Conservation (phyloP, 2,113 vertebrate genomes). For the Macquaria australasica region DNA sequence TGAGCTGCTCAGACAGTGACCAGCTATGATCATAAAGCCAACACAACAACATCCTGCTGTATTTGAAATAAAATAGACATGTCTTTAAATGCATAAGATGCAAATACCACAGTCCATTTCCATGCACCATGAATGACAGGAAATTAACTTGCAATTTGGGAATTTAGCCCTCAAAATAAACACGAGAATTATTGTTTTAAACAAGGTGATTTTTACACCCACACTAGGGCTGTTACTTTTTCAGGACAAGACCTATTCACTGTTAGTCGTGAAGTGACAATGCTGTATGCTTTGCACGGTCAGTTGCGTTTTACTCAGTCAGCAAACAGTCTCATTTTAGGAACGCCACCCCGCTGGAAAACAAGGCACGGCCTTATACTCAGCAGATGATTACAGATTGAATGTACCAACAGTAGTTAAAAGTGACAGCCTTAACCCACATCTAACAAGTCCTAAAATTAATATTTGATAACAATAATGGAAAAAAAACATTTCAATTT, state of each 20-base stretch:
- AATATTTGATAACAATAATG: background rate
- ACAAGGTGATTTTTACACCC: background rate
- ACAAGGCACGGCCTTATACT: background rate
- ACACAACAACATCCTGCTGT: background rate
- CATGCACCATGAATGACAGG: background rate
- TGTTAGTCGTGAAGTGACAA: too few species aligned
- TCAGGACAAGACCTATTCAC: too few species aligned
- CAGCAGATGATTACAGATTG: background rate
- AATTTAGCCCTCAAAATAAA: background rate
- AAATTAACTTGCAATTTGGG: background rate
- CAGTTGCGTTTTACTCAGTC: background rate
- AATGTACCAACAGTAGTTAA: background rate
- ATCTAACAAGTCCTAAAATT: background rate
- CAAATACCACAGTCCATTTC: background rate
- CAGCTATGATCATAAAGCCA: background rate
- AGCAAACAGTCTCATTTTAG: background rate
- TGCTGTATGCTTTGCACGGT: background rate
- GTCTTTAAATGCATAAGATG: too few species aligned
- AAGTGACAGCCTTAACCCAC: background rate
- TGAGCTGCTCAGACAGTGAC: background rate
- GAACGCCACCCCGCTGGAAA: background rate
- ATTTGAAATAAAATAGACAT: background rate
- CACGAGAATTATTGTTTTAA: background rate
- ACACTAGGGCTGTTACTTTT: too few species aligned
- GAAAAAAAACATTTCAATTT: background rate